Evolutionary conservation across 2,888 invertebrate species (phyloP).

Genomic region (Azorinus chamasolen): DNA sequence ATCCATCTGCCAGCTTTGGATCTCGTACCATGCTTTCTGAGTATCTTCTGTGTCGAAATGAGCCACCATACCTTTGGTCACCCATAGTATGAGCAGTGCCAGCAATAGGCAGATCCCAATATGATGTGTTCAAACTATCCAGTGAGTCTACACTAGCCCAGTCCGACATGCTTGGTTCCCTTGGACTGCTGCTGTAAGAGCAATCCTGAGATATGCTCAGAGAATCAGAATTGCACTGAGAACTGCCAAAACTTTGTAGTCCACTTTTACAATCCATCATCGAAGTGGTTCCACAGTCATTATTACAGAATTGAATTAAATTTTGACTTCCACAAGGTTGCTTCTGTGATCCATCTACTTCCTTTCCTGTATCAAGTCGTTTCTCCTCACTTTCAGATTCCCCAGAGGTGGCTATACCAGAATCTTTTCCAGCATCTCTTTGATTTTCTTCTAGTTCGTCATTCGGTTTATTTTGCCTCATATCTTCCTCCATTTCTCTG

Average conservation of each 20-base stretch:
- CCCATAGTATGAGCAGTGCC: background rate
- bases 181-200: background rate
- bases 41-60: background rate
- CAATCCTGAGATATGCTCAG: slow-evolving; percentile 4
- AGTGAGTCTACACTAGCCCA: slow-evolving; percentile 2
- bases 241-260: background rate
- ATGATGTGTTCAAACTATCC: slow-evolving; percentile 27
- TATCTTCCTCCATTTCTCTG: too few species aligned
- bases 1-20: too few species aligned
- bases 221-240: slow-evolving; percentile 7
- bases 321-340: background rate
- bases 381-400: background rate
- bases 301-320: too few species aligned
- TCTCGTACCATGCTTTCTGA: background rate
- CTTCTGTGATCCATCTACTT: background rate
- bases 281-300: too few species aligned
- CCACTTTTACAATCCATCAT: too few species aligned
- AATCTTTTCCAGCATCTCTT: background rate
- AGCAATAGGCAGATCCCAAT: slow-evolving; percentile 30
- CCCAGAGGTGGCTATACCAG: background rate
- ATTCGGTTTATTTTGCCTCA: too few species aligned
- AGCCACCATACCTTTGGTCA: background rate
- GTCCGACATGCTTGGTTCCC: background rate
- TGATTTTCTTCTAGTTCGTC: too few species aligned
- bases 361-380: background rate